These are phyloP conservation scores for Zosterops japonicus DNA, from an alignment of 2,113 vertebrate species.

Conservation along the genomic window DNA sequence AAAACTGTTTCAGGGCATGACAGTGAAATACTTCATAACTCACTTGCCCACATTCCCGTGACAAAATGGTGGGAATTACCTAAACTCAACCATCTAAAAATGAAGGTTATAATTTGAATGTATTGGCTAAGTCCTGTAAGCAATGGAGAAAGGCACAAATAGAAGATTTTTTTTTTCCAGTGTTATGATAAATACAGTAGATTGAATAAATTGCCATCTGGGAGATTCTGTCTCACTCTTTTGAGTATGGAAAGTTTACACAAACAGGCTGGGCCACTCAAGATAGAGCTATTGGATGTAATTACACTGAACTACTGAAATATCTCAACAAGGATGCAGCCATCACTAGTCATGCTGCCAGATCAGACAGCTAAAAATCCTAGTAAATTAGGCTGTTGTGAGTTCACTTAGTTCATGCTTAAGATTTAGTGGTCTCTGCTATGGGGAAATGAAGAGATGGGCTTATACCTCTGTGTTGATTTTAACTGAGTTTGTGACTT, in stretches of 20 bases:
- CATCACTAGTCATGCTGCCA: not conserved
- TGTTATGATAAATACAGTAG: not conserved
- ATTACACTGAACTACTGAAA: not conserved
- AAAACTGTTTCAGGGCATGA: not conserved
- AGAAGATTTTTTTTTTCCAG: not conserved
- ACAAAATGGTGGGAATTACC: not conserved
- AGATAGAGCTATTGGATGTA: not conserved
- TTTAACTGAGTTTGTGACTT: not conserved
- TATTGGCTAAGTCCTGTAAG: not conserved
- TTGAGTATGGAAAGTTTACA: not conserved
- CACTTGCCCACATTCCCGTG: not conserved
- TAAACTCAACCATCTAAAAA: not conserved
- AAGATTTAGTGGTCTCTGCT: not conserved
- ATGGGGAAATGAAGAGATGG: not conserved
- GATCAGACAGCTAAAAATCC: not conserved
- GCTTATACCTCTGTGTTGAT: fast-evolving
- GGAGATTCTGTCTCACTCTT: not conserved
- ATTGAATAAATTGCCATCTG: not conserved
- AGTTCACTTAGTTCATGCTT: not conserved
- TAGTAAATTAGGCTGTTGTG: not conserved
- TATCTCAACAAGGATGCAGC: not conserved
- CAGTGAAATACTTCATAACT: not conserved
- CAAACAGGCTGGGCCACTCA: not conserved
- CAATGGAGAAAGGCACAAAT: not conserved
- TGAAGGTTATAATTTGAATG: not conserved